Conservation (phyloP, 2,888 invertebrate genomes). For the Ormyrus pomaceus region DNA sequence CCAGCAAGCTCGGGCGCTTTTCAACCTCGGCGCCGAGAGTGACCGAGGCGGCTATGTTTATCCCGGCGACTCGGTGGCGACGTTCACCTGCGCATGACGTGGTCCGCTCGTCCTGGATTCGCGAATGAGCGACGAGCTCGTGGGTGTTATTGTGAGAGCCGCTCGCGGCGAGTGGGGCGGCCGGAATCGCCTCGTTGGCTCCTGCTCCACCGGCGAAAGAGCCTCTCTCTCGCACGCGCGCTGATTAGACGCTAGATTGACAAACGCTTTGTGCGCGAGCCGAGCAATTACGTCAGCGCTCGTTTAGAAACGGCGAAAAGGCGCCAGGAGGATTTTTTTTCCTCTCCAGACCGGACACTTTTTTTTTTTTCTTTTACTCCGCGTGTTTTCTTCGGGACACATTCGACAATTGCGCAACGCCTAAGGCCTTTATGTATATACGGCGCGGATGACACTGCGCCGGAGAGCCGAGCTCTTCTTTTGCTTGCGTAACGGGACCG, state of each 20-base stretch:
- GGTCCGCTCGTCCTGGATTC: conserved; percentile 63
- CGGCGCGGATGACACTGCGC: conserved; percentile 17
- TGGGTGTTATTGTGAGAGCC: conserved; percentile 62
- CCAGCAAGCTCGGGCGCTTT: no score
- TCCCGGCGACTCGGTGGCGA: conserved; percentile 64
- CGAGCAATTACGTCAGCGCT: conserved; percentile 30
- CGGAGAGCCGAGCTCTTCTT: no score
- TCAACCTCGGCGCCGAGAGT: no score
- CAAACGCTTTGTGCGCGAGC: conserved; percentile 21
- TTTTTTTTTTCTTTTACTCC: not conserved
- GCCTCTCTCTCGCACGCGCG: not conserved
- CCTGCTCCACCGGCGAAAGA: no score
- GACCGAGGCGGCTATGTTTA: not conserved
- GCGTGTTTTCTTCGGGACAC: not conserved
- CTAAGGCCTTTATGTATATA: not conserved
- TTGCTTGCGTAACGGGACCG: conserved; percentile 4
- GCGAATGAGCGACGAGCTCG: conserved; percentile 67
- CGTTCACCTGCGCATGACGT: conserved; percentile 71
- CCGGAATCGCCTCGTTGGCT: not conserved
- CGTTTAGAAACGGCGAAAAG: conserved; percentile 20
- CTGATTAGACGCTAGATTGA: conserved; percentile 42
- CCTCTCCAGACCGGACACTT: not conserved
- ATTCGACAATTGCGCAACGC: conserved; percentile 32
- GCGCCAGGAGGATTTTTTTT: conserved; percentile 24
- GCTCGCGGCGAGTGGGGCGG: not conserved